phyloP scores from a whole-genome alignment of 2,797 vertebrate species.

The Macropus fuliginosus region DNA sequence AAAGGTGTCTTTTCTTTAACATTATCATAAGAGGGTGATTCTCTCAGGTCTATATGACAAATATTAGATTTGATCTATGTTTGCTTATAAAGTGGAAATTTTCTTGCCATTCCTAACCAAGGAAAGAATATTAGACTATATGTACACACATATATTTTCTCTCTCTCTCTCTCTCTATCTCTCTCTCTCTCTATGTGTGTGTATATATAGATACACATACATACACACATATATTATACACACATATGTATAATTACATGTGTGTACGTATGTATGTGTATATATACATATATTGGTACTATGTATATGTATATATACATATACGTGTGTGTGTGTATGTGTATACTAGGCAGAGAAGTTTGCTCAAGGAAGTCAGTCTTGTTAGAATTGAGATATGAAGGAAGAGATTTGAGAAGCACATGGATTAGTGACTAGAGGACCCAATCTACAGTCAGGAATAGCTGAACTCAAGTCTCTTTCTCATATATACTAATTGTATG shows the following conservation, averaged over 20 bases:
- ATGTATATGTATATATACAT: too few relatives aligned
- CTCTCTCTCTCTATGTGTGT: too few relatives aligned
- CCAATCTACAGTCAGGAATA: neutral
- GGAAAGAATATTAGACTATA: neutral
- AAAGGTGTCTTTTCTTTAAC: neutral
- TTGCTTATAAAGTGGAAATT: slow-evolving; percentile 24
- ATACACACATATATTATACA: too few relatives aligned
- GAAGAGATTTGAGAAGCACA: neutral
- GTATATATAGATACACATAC: too few relatives aligned
- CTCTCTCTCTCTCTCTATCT: too few relatives aligned
- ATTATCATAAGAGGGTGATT: neutral
- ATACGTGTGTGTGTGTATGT: too few relatives aligned
- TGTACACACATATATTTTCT: too few relatives aligned
- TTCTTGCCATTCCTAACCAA: slow-evolving; percentile 3
- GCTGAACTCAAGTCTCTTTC: neutral
- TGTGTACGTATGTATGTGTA: too few relatives aligned
- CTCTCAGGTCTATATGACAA: slow-evolving; percentile 23
- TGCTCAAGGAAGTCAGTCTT: neutral
- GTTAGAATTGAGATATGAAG: neutral
- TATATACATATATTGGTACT: too few relatives aligned
- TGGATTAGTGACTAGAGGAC: neutral
- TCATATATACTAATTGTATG: neutral
- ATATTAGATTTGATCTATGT: slow-evolving; percentile 39
- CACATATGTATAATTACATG: too few relatives aligned
- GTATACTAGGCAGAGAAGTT: neutral